Base-by-base conservation (phyloP, 2,113 vertebrate species). In the Rhinoptilus africanus region DNA sequence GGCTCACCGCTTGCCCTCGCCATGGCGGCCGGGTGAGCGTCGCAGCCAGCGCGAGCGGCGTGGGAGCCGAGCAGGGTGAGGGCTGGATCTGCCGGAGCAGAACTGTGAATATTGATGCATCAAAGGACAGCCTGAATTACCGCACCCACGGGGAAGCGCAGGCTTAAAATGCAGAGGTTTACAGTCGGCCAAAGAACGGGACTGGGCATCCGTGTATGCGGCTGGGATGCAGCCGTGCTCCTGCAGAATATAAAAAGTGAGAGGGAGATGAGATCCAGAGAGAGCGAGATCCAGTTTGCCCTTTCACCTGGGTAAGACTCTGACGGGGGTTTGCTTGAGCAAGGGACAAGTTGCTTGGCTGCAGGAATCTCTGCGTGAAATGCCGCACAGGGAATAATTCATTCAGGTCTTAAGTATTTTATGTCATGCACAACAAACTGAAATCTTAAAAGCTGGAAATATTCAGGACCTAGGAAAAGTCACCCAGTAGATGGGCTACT, bases 1-100 rank as follows among this genome's bases (percentile, higher is more conserved):
- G 41, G 35, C 39, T 32, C 12, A 1, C 6, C 1, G 23, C 22
- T 23, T 6, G 28, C 27, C 60, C 23, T 48, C 0, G 5, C 27
- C 8, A 16, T 48, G 22, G 64, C 72, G 78, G 83, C n/a, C 30
- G 7, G 0, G 2, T 2, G 16, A 48, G 71, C 0, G 23, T 4
- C 10, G 28, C 26, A 12, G 67, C 41, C 50, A 22, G 56, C 2
- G 2, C 0, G 56, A 71, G 73, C 4, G 1, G 11, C 8, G 19
- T 0, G 30, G 45, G 57, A 60, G 43, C 57, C 0, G 6, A n/a
- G 68, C 48, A 18, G 56, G 37, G 34, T 3, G 20, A 24, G 53
- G 24, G 26, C 60, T 73, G 67, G 50, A 39, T 71, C 66, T 48
- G n/a, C 47, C 17, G 32, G 63, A 57, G 50, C 21, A 35, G 41